Conservation (phyloP, 2,888 invertebrate genomes). For the Leptarthrus brevirostris region DNA sequence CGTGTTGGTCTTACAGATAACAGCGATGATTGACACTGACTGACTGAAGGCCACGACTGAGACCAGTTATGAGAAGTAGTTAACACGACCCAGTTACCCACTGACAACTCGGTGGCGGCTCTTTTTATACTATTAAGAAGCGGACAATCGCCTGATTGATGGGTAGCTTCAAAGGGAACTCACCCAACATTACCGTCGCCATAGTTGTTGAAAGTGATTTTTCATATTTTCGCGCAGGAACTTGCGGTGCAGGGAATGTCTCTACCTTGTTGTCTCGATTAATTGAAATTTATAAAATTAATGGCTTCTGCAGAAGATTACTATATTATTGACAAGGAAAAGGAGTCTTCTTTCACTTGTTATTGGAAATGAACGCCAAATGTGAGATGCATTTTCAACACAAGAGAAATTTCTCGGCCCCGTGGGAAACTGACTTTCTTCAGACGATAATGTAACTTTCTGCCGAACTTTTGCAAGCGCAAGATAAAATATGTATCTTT, state of each 20-base stretch:
- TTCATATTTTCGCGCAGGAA: neutral
- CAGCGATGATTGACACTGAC: neutral
- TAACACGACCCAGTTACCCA: constrained; percentile 20
- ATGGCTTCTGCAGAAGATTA: neutral
- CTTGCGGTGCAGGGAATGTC: neutral
- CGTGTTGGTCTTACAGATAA: neutral
- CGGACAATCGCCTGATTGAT: neutral
- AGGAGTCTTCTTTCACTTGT: neutral
- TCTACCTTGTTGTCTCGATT: neutral
- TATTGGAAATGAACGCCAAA: too few relatives aligned
- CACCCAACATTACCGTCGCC: neutral
- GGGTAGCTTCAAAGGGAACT: neutral
- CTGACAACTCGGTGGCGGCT: neutral
- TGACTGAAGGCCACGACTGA: neutral
- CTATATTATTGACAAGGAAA: neutral
- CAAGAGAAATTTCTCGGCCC: neutral
- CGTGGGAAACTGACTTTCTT: neutral
- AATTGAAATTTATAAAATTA: neutral
- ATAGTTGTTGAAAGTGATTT: neutral
- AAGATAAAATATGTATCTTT: too few relatives aligned
- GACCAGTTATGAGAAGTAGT: neutral
- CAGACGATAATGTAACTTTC: too few relatives aligned
- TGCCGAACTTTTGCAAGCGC: too few relatives aligned
- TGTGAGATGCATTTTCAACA: too few relatives aligned
- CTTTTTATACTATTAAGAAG: neutral